Percentiles rank a stretch among this genome's conserved stretches.
phyloP scores from a whole-genome alignment of 2,113 vertebrate species.

The Cebus imitator region DNA sequence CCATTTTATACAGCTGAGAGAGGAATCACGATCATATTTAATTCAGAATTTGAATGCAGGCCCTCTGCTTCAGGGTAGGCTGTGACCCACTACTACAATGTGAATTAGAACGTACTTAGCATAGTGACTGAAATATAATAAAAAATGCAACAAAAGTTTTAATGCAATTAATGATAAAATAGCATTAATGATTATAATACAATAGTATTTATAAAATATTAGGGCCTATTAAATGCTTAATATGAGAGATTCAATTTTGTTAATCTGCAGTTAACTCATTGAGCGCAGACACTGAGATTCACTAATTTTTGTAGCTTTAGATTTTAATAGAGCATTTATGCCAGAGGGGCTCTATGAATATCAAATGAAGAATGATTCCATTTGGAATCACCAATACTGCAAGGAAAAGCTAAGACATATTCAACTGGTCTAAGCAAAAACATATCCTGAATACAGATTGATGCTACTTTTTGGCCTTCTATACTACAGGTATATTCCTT shows the following conservation, averaged over 20 bases:
- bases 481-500: background rate
- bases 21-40: background rate
- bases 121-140: background rate
- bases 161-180: background rate
- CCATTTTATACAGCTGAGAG: background rate
- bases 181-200: background rate
- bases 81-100: background rate
- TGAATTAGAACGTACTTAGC: background rate
- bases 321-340: background rate
- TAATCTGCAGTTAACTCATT: background rate
- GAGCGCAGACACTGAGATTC: background rate
- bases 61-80: background rate
- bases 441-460: background rate
- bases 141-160: background rate
- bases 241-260: background rate
- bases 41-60: background rate
- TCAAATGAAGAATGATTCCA: background rate
- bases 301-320: background rate
- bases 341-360: background rate
- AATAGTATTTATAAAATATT: background rate
- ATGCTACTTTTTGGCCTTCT: background rate
- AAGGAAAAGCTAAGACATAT: background rate
- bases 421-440: background rate
- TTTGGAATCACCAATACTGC: background rate
- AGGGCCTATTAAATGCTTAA: background rate